phyloP scores from a whole-genome alignment of 2,888 invertebrate genomes.

The Notodonta ziczac region DNA sequence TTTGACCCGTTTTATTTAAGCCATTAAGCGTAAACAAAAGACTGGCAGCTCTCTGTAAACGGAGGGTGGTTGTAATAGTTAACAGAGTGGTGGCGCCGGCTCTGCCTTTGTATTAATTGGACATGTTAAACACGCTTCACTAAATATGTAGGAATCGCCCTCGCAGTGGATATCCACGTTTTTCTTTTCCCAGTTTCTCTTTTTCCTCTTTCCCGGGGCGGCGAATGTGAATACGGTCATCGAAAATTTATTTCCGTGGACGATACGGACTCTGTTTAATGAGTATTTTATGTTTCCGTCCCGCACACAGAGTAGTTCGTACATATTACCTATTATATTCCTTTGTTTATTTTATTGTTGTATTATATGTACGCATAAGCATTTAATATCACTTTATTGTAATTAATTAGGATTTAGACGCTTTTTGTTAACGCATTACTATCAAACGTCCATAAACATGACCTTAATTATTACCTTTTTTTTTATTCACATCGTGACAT shows the following conservation, averaged over 20 bases:
- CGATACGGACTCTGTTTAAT: conserved; percentile 1
- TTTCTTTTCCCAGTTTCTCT: conserved; percentile 51
- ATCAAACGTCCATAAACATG: no score
- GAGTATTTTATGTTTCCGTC: background rate
- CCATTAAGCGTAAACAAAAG: conserved; percentile 83
- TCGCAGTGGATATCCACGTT: conserved; percentile 49
- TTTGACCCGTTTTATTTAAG: conserved; percentile 82
- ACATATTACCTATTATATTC: background rate
- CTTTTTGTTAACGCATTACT: no score
- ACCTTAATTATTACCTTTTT: no score
- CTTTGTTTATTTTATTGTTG: no score
- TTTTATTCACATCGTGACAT: no score
- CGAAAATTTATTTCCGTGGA: conserved; percentile 32
- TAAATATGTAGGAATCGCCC: conserved; percentile 72
- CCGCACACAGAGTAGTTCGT: background rate
- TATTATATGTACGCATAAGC: no score
- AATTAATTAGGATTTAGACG: no score
- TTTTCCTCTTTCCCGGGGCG: conserved; percentile 42
- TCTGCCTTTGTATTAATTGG: conserved; percentile 76
- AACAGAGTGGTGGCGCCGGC: conserved; percentile 67
- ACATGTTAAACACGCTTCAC: conserved; percentile 77
- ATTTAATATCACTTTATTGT: no score
- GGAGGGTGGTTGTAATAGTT: conserved; percentile 76
- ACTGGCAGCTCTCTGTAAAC: conserved; percentile 71
- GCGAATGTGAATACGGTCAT: conserved; percentile 33